A percentile compares a stretch with the other conserved stretches of the same genome.
Conservation (phyloP, 2,888 invertebrate species). For the Cephalotes varians region DNA sequence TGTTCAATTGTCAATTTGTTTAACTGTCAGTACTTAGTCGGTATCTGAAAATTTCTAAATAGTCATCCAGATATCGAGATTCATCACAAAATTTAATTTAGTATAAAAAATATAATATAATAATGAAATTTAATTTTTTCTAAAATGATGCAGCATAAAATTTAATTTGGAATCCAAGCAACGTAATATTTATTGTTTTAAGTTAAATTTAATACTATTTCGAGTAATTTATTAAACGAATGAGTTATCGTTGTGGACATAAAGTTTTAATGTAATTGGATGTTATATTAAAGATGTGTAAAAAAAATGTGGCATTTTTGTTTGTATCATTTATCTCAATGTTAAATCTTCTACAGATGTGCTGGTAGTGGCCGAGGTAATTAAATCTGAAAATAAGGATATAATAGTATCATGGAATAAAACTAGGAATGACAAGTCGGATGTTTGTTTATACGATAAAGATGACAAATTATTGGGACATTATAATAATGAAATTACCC, state of each 20-base stretch:
- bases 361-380: constrained; percentile 76
- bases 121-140: not conserved
- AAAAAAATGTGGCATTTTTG: not conserved
- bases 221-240: not conserved
- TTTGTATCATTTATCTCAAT: not conserved
- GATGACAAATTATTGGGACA: constrained; percentile 74
- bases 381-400: constrained; percentile 67
- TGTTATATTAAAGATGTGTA: not conserved
- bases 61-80: not conserved
- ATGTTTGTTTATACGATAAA: constrained; percentile 73
- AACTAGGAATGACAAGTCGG: constrained; percentile 73
- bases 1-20: not conserved
- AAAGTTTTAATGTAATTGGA: not conserved
- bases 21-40: not conserved
- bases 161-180: not conserved
- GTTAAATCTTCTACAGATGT: constrained; percentile 73
- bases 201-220: not conserved
- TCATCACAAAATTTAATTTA: not conserved
- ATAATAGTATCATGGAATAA: constrained; percentile 76
- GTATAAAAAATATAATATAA: not conserved
- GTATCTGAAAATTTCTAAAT: not conserved
- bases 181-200: not conserved
- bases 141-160: not conserved
- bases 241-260: not conserved
- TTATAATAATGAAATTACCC: constrained; percentile 77